phyloP scores from a whole-genome alignment of 2,113 vertebrate genomes.

The Rhinoptilus africanus region DNA sequence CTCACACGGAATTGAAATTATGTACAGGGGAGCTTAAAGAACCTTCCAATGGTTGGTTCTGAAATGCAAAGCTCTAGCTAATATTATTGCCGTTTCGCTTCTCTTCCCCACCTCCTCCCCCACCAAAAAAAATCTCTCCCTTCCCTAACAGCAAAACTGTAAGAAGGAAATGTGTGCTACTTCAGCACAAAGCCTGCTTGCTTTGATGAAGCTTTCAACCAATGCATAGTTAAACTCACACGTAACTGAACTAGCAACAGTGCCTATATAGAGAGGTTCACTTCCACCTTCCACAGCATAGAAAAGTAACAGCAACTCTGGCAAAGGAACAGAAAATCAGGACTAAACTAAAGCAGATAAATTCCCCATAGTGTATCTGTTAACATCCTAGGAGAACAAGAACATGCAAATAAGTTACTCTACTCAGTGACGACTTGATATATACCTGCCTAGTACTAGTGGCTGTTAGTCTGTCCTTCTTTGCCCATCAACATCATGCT shows the following conservation, averaged over 20 bases:
- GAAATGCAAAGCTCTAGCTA: neutral
- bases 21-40: neutral
- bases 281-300: neutral
- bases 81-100: neutral
- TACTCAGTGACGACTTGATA: neutral
- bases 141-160: neutral
- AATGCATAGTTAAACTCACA: neutral
- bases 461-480: neutral
- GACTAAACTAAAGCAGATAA: neutral
- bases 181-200: neutral
- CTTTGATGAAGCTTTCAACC: neutral
- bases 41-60: neutral
- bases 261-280: neutral
- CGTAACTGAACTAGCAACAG: neutral
- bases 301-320: neutral
- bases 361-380: neutral
- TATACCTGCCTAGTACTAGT: neutral
- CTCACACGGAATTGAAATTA: neutral
- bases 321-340: neutral
- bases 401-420: neutral
- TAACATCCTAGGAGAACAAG: neutral
- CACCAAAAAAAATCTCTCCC: neutral
- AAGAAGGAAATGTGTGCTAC: neutral
- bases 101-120: accelerated
- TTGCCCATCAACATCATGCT: neutral